These are phyloP conservation scores for Pristiophorus japonicus DNA, from an alignment of 2,113 vertebrate genomes.

Conservation along the genomic window DNA sequence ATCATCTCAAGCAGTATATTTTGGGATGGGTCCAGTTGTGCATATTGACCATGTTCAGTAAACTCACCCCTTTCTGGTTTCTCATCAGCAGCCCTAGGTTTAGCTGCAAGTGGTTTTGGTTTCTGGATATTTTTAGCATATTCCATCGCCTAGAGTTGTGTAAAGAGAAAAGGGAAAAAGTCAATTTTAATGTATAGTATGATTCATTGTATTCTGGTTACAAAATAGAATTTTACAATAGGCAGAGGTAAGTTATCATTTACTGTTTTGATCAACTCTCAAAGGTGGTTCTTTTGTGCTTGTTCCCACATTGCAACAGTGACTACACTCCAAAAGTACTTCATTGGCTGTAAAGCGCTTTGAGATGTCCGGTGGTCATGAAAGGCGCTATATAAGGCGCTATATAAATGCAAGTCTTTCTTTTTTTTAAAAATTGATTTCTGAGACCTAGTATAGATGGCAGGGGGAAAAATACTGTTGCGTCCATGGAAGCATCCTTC, in stretches of 20 bases:
- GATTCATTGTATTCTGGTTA: neutral
- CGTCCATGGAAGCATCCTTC: neutral
- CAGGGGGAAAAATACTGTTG: neutral
- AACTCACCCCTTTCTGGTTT: conserved; percentile 40
- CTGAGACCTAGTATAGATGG: neutral
- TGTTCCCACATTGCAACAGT: too few species aligned
- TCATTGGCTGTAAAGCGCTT: too few species aligned
- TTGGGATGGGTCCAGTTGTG: conserved; percentile 48
- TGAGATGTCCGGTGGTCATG: too few species aligned
- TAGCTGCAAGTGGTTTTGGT: conserved; percentile 52
- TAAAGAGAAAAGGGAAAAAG: neutral
- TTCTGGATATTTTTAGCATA: conserved; percentile 77
- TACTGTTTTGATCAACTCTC: neutral
- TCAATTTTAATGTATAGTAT: neutral
- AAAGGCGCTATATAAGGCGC: too few species aligned
- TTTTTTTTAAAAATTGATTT: conserved; percentile 17
- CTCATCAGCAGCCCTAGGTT: conserved; percentile 40
- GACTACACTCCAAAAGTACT: too few species aligned
- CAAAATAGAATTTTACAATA: neutral
- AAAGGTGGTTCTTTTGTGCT: neutral
- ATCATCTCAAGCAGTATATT: conserved; percentile 62
- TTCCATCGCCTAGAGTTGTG: conserved; percentile 69
- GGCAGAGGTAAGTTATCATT: neutral
- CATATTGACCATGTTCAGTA: conserved; percentile 38
- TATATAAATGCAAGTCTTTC: too few species aligned